phyloP scores from a whole-genome alignment of 2,113 vertebrate species.

The Labrus mixtus region DNA sequence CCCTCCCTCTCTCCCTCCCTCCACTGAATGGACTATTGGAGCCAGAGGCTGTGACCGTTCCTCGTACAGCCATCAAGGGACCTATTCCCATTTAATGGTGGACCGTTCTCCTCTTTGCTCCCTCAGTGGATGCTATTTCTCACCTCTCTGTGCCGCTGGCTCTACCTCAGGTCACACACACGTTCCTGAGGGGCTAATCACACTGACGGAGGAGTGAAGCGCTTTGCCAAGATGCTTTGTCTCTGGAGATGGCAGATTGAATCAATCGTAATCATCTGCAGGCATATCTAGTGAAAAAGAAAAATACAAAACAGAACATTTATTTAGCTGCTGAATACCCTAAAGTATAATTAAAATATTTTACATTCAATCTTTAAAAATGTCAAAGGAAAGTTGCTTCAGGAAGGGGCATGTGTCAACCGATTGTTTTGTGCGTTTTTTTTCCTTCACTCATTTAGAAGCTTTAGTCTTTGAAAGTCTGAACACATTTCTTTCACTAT shows the following conservation, averaged over 20 bases:
- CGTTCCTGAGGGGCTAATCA: constrained; percentile 61
- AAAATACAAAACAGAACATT: constrained; percentile 20
- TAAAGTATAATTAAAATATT: not conserved
- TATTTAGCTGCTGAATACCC: not conserved
- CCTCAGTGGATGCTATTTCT: constrained; percentile 35
- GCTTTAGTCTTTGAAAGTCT: too few relatives aligned
- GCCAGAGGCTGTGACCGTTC: constrained; percentile 52
- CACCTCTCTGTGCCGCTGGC: constrained; percentile 12
- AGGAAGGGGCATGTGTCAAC: not conserved
- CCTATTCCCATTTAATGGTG: constrained; percentile 32
- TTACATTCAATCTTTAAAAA: not conserved
- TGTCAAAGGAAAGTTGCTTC: not conserved
- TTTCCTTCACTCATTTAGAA: too few relatives aligned
- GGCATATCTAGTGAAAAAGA: constrained; percentile 12
- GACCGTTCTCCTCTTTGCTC: constrained; percentile 16
- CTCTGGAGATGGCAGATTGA: constrained; percentile 49
- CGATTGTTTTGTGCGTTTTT: not conserved
- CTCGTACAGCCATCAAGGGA: constrained; percentile 33
- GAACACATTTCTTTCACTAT: too few relatives aligned
- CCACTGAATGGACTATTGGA: constrained; percentile 25
- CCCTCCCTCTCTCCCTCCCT: not conserved
- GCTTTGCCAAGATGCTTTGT: constrained; percentile 31
- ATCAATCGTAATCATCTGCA: constrained; percentile 51
- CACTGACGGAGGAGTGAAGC: constrained; percentile 8
- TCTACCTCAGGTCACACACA: constrained; percentile 36